These are phyloP conservation scores for Brachyhypopomus gauderio DNA, from an alignment of 2,113 vertebrate species.

Conservation along the genomic window DNA sequence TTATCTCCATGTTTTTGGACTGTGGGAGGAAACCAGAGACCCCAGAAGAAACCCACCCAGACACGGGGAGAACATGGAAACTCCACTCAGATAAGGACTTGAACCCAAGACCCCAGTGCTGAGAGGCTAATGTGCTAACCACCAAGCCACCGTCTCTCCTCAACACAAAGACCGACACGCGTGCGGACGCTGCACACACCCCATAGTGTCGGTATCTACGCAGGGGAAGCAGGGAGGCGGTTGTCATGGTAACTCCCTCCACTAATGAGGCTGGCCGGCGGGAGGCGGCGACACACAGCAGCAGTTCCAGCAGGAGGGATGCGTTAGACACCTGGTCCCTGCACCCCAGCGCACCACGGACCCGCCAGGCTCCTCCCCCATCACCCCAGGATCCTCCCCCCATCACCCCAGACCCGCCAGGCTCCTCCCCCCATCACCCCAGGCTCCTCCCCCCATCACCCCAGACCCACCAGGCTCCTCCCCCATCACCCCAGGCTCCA, in stretches of 20 bases:
- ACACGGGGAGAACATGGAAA: too few relatives aligned
- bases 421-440: neutral
- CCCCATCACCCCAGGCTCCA: too few relatives aligned
- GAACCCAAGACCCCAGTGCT: too few relatives aligned
- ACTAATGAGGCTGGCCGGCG: slow-evolving; percentile 72
- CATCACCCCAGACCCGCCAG: neutral
- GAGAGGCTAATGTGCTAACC: too few relatives aligned
- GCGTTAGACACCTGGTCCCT: slow-evolving; percentile 44
- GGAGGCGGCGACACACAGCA: slow-evolving; percentile 62
- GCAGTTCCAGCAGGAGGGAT: slow-evolving; percentile 63
- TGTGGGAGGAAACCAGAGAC: too few relatives aligned
- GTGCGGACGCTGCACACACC: slow-evolving; percentile 3
- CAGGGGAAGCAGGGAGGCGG: slow-evolving; percentile 61
- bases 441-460: neutral
- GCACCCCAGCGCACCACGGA: neutral
- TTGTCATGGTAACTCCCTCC: slow-evolving; percentile 68
- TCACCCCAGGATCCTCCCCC: neutral
- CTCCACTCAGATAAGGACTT: too few relatives aligned
- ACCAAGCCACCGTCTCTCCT: too few relatives aligned
- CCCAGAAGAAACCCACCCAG: too few relatives aligned
- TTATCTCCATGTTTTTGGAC: too few relatives aligned
- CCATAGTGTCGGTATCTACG: slow-evolving; percentile 66
- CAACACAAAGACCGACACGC: neutral
- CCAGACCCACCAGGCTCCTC: too few relatives aligned
- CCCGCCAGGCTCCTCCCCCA: neutral